Evolutionary conservation across 2,113 vertebrate genomes (phyloP), one percentile per base, ranked within the genome.

Genomic region (Neogale vison): DNA sequence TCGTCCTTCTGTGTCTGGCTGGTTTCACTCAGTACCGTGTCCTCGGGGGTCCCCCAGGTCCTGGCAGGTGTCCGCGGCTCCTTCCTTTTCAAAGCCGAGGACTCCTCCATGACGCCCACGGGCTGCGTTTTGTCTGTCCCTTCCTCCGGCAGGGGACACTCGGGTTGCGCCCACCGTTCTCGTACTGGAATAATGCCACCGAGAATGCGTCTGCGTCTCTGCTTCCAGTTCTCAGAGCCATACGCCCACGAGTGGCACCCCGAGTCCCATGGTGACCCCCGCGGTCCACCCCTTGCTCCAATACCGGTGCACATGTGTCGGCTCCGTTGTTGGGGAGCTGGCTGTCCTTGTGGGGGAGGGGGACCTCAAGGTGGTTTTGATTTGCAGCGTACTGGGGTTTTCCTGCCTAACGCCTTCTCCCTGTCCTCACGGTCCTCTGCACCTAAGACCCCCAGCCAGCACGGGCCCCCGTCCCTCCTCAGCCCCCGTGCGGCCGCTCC

Each of bases 71-170:
- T 20, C 2, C 12, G 63, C 23, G 20, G 6, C n/a, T 3, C n/a
- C 31, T 72, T 45, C 17, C 61, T 74, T 14, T 50, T 23, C 11
- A 52, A 24, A 52, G 42, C 15, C 0, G 34, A 21, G 5, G 31
- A 3, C 20, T 11, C 3, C 15, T 59, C 23, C 31, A 0, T 3
- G 0, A 9, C 24, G 9, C 24, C 6, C 4, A 3, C 2, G 57
- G 29, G 1, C n/a, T 45, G 1, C 24, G 3, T 21, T 55, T 36
- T 69, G 71, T 31, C 29, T 1, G 12, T 24, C 31, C 12, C 0
- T 0, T 7, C 6, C 12, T 10, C 23, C 0, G 8, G 3, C 21
- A 4, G 17, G 31, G n/a, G 61, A 52, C 47, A 39, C 0, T 4
- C 1, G 3, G 18, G 26, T 15, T 5, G 9, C 15, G 15, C 55